phyloP scores from a whole-genome alignment of 2,113 vertebrate genomes.

The Mohoua ochrocephala region DNA sequence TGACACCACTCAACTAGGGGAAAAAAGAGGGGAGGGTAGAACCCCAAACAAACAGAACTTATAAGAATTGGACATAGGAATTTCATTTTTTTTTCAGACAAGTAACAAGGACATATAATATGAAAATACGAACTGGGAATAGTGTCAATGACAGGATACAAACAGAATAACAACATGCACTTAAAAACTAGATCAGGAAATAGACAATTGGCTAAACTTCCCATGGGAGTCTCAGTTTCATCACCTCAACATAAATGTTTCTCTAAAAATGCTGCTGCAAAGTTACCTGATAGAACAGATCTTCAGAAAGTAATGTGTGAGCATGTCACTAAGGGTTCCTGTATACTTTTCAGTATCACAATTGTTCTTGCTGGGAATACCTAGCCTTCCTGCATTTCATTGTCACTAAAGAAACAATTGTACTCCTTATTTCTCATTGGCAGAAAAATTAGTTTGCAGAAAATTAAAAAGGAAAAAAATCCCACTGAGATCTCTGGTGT shows the following conservation, averaged over 20 bases:
- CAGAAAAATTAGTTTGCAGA: not conserved
- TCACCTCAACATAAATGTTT: not conserved
- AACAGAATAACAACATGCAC: not conserved
- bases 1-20: not conserved
- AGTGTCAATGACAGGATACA: not conserved
- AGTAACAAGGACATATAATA: not conserved
- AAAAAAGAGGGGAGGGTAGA: fast-evolving
- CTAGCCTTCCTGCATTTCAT: not conserved
- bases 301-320: not conserved
- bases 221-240: not conserved
- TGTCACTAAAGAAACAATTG: not conserved
- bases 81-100: not conserved
- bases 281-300: not conserved
- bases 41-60: not conserved
- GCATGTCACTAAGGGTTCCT: not conserved
- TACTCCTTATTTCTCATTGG: not conserved
- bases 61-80: not conserved
- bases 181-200: not conserved
- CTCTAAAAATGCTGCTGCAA: not conserved
- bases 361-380: not conserved
- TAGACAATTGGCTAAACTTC: not conserved
- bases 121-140: not conserved
- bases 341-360: not conserved
- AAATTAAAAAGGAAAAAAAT: not conserved
- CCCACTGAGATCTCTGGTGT: not conserved